phyloP scores from a whole-genome alignment of 2,797 vertebrate species.

The Ctenosaura bakeri region DNA sequence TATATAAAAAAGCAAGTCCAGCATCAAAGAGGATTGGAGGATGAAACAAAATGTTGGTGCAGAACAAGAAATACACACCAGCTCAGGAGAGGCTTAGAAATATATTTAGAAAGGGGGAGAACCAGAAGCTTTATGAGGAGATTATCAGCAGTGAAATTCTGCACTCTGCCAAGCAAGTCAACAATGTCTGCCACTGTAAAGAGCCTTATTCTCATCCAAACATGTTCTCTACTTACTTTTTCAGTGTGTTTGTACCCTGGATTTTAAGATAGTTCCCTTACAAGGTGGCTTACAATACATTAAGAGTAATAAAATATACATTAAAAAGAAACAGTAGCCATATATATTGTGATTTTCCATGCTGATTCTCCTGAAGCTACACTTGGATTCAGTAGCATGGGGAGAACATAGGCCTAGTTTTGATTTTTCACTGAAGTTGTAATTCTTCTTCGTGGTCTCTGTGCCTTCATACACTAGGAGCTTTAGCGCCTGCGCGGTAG shows the following conservation, averaged over 20 bases:
- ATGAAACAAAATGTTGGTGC: slow-evolving; percentile 57
- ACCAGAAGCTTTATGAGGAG: slow-evolving; percentile 29
- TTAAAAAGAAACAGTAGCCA: not conserved
- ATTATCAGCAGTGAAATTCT: slow-evolving; percentile 16
- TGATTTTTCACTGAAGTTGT: not conserved
- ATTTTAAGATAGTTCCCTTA: not conserved
- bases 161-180: not conserved
- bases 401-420: not conserved
- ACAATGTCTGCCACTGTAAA: not conserved
- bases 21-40: slow-evolving; percentile 63
- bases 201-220: not conserved
- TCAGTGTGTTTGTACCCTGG: not conserved
- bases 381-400: slow-evolving; percentile 29
- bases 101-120: slow-evolving; percentile 47
- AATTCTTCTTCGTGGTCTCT: too few species aligned
- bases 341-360: not conserved
- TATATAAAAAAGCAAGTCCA: slow-evolving; percentile 55
- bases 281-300: not conserved
- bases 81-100: slow-evolving; percentile 38
- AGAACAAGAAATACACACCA: slow-evolving; percentile 22
- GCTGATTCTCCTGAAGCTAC: not conserved
- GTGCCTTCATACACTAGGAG: too few species aligned
- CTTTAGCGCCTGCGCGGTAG: too few species aligned
- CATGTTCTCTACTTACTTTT: not conserved
- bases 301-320: too few species aligned